These are phyloP conservation scores for Drosophila paranaensis DNA, from an alignment of 2,888 invertebrate genomes.

Conservation along the genomic window DNA sequence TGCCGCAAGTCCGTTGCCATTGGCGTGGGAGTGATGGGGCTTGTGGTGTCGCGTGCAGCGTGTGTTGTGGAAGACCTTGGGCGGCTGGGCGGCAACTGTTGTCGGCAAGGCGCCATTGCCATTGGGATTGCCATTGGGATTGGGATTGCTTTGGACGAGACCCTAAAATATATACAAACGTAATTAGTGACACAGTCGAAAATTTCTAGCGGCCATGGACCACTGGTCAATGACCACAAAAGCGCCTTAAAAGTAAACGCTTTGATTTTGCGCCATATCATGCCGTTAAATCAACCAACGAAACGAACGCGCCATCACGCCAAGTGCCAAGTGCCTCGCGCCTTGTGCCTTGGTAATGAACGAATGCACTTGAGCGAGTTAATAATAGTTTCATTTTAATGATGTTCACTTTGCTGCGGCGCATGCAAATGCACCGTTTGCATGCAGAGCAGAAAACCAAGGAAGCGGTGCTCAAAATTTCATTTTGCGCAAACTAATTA, in stretches of 20 bases:
- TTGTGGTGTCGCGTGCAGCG: conserved; percentile 84
- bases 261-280: conserved; percentile 71
- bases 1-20: conserved; percentile 29
- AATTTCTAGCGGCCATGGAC: conserved; percentile 14
- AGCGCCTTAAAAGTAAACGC: conserved; percentile 65
- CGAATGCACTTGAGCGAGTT: conserved; percentile 48
- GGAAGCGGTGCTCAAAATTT: conserved; percentile 31
- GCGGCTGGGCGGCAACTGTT: conserved; percentile 53
- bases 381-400: conserved; percentile 22
- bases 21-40: conserved; percentile 73
- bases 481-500: conserved; percentile 33
- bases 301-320: conserved; percentile 56
- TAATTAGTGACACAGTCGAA: conserved; percentile 56
- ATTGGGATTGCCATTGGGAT: conserved; percentile 41
- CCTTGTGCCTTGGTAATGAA: conserved; percentile 33
- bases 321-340: conserved; percentile 22
- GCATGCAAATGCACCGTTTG: conserved; percentile 50
- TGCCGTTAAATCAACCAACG: conserved; percentile 74
- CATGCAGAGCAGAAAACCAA: conserved; percentile 42
- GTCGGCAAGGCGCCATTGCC: conserved; percentile 45
- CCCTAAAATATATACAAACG: conserved; percentile 48
- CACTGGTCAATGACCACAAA: conserved; percentile 71
- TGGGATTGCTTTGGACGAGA: conserved; percentile 74
- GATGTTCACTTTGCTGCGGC: conserved; percentile 2
- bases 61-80: conserved; percentile 83